phyloP scores from a whole-genome alignment of 2,797 vertebrate species.

The Coluber constrictor region DNA sequence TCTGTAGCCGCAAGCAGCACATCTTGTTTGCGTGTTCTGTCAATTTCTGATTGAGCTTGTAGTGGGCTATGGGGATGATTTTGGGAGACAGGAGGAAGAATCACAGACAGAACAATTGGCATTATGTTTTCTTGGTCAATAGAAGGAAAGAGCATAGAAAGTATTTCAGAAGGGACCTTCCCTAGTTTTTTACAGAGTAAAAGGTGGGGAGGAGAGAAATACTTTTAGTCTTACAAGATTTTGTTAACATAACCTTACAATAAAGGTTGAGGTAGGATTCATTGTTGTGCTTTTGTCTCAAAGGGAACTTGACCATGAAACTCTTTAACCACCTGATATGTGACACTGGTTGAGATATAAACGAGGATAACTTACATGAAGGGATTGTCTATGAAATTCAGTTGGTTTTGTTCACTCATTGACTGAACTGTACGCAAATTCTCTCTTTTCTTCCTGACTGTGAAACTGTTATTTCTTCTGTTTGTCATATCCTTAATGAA shows the following conservation, averaged over 20 bases:
- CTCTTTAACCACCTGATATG: background rate
- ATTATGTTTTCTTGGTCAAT: background rate
- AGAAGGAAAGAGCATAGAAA: background rate
- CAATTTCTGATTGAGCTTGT: background rate
- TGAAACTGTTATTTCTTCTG: background rate
- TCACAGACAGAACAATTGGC: background rate
- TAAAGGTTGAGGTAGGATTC: background rate
- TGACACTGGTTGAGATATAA: background rate
- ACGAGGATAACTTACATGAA: background rate
- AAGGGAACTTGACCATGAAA: background rate
- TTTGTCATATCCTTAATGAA: background rate
- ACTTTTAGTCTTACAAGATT: background rate
- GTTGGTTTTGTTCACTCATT: background rate
- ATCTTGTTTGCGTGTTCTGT: background rate
- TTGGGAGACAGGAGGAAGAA: background rate
- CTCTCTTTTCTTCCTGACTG: background rate
- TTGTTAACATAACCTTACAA: background rate
- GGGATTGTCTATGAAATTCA: background rate
- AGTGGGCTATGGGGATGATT: background rate
- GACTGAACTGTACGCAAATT: background rate
- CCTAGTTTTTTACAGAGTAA: background rate
- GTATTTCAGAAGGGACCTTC: background rate
- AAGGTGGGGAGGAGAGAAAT: background rate
- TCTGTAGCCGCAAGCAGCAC: background rate
- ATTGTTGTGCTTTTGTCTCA: background rate